Evolutionary conservation across 2,888 invertebrate genomes (phyloP).

Genomic region (Subacronicta megacephala): DNA sequence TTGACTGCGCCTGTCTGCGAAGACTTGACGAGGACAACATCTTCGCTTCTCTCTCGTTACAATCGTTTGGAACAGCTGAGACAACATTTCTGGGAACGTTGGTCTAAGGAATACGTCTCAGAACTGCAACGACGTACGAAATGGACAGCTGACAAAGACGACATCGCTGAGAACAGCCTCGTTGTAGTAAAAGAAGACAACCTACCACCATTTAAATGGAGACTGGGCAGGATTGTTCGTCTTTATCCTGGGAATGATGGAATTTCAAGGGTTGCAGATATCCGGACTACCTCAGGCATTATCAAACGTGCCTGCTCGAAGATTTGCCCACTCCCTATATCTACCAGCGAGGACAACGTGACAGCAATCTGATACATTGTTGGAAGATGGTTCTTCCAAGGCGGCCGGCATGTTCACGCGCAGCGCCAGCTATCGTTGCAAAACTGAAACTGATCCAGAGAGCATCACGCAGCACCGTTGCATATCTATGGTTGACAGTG

Average conservation of each 20-base stretch:
- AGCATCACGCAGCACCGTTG: no score
- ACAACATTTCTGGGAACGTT: slow-evolving; percentile 11
- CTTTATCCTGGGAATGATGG: slow-evolving; percentile 12
- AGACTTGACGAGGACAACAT: no score
- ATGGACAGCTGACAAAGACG: no score
- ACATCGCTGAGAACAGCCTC: no score
- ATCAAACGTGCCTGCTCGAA: slow-evolving; percentile 5
- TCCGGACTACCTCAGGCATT: neutral
- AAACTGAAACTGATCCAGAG: no score
- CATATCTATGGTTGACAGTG: no score
- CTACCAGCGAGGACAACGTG: neutral
- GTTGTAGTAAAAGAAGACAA: slow-evolving; percentile 2
- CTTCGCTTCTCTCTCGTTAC: no score
- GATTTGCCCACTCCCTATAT: slow-evolving; percentile 2
- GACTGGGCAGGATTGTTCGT: slow-evolving; percentile 1
- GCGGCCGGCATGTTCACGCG: slow-evolving; percentile 4
- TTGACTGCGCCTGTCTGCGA: no score
- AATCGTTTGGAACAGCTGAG: slow-evolving; percentile 6
- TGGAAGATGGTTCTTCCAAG: slow-evolving; percentile 10
- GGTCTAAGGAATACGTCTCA: slow-evolving; percentile 11
- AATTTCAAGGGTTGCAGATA: slow-evolving; percentile 1
- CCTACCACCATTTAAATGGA: slow-evolving; percentile 5
- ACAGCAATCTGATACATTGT: no score
- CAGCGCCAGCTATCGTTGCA: no score
- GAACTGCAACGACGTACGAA: slow-evolving; percentile 2